These are phyloP conservation scores for Melolontha melolontha DNA, from an alignment of 2,888 invertebrate genomes.

Conservation along the genomic window DNA sequence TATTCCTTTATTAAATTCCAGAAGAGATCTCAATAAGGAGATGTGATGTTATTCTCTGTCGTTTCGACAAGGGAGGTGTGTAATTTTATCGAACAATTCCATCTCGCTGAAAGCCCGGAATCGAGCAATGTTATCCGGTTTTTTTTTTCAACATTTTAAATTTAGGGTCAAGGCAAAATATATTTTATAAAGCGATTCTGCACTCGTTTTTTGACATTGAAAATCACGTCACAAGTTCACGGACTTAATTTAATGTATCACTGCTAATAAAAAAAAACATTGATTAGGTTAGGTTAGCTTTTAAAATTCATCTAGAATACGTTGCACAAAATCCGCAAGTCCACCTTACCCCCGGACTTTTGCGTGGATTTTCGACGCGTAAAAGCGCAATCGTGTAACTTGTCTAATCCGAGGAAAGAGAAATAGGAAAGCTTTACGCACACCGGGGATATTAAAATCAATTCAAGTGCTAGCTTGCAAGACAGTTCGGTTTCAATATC, in stretches of 20 bases:
- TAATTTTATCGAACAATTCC: too few species aligned
- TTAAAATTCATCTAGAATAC: too few species aligned
- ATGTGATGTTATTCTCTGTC: background rate
- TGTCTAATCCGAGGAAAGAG: background rate
- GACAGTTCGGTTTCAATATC: constrained; percentile 16
- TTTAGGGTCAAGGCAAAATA: constrained; percentile 32
- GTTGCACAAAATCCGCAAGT: background rate
- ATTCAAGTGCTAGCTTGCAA: constrained; percentile 15
- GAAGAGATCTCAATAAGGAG: constrained; percentile 6
- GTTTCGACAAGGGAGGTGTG: background rate
- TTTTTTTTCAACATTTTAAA: constrained; percentile 29
- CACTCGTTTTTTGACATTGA: constrained; percentile 16
- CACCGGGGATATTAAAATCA: constrained; percentile 28
- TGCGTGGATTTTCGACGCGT: constrained; percentile 1
- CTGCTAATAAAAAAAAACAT: background rate
- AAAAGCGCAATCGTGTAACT: constrained; percentile 1
- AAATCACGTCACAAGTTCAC: background rate
- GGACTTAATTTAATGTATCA: background rate
- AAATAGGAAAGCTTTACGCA: constrained; percentile 9
- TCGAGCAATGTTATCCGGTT: constrained; percentile 20
- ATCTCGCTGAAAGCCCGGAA: too few species aligned
- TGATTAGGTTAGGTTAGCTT: too few species aligned
- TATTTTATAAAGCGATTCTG: background rate
- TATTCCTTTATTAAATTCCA: constrained; percentile 24
- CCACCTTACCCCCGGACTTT: background rate